Base-by-base conservation (phyloP, 2,113 vertebrate genomes). In the Hippocampus zosterae region DNA sequence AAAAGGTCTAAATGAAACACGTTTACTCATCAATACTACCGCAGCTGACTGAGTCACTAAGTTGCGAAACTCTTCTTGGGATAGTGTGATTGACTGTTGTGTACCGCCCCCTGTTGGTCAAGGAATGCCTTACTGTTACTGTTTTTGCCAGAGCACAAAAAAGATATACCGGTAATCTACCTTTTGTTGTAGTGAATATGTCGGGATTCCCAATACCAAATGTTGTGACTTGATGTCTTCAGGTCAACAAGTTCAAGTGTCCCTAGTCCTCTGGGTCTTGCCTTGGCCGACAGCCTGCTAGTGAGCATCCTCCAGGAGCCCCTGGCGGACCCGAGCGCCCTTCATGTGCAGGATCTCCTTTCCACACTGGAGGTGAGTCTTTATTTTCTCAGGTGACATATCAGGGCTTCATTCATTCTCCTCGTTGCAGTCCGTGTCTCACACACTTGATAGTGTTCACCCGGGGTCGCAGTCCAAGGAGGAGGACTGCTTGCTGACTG, bases 291-390 rank as follows among this genome's bases (percentile, higher is more conserved):
- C 76, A 77, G 87, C 65, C 79, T 93, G 81, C 81, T 85, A 55
- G 72, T 91, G 41, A 90, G 87, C 19, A 68, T 92, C n/a, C 85
- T 91, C 8, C 87, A 89, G 57, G 92, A 93, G 79, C 81, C 85
- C 13, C 77, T 90, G 37, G 61, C 72, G 7, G 87, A 89, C 53
- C 80, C 87, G 63, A 69, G 66, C 1, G 66, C 82, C 41, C 46
- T 81, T 41, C 79, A 86, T 48, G 73, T 92, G 10, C 80, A 84
- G 63, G 59, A 64, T 6, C 89, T 90, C 3, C 75, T 90, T 68
- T 76, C 37, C 77, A 90, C 80, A 59, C 80, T 92, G 56, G 75
- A 92, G 87, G 91, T 92, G 67, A 70, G 78, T 12, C 18, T 40
- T 23, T 10, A 62, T 33, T 15, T 29, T 59, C 57, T 29, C 13